Conservation (phyloP, 2,888 invertebrate species). For the Morpho deidamia region DNA sequence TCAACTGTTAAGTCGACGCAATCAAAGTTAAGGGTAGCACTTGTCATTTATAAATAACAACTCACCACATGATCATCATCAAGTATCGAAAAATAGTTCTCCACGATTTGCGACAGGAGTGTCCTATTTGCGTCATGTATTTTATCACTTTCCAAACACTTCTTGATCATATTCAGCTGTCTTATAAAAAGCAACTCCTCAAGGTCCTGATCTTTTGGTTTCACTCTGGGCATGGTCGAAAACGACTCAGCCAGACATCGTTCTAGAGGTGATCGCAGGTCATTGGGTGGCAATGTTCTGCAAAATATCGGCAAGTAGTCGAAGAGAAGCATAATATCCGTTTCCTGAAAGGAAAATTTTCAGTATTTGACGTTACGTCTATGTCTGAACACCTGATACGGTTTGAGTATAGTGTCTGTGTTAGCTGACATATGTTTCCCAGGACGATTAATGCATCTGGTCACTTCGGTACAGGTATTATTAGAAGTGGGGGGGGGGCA, state of each 20-base stretch:
- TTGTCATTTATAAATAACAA: slow-evolving; percentile 7
- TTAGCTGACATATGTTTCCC: no score
- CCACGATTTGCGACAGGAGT: slow-evolving; percentile 65
- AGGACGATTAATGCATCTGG: no score
- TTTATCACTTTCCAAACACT: slow-evolving; percentile 64
- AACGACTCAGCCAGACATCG: slow-evolving; percentile 59
- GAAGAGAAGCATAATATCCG: slow-evolving; percentile 64
- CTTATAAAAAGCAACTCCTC: slow-evolving; percentile 38
- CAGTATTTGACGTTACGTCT: background rate
- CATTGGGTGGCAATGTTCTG: slow-evolving; percentile 76
- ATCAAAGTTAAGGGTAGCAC: no score
- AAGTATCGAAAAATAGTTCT: slow-evolving; percentile 61
- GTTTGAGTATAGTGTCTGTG: no score
- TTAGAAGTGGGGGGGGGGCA: no score
- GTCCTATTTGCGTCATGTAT: slow-evolving; percentile 81
- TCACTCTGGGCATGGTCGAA: slow-evolving; percentile 28
- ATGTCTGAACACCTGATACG: no score
- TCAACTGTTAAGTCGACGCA: no score
- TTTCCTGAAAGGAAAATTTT: slow-evolving; percentile 47
- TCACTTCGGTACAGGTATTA: no score
- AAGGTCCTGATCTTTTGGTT: slow-evolving; percentile 29
- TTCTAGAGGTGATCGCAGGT: slow-evolving; percentile 74
- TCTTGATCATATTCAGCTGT: slow-evolving; percentile 48
- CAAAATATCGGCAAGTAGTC: slow-evolving; percentile 75
- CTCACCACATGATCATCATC: slow-evolving; percentile 64